Percentiles rank a stretch among this genome's conserved stretches.
Evolutionary conservation across 2,888 invertebrate species (phyloP).

Genomic region (Meliscaeva auricollis): DNA sequence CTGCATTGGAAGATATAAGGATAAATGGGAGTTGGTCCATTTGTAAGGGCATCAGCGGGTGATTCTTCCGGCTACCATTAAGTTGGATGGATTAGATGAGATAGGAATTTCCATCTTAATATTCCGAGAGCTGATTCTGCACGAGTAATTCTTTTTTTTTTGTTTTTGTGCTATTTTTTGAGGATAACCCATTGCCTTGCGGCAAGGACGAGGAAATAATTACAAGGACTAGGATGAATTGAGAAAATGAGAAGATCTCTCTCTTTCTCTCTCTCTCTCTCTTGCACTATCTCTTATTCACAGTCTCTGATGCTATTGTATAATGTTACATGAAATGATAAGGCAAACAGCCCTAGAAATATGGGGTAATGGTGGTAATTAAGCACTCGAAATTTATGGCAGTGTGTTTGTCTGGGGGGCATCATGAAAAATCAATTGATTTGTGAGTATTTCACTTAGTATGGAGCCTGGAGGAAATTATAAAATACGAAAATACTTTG

Average conservation of each 20-base stretch:
- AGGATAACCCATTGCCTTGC: constrained; percentile 16
- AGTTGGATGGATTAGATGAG: constrained; percentile 72
- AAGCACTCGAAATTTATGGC: constrained; percentile 61
- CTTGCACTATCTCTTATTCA: background rate
- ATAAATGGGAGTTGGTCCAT: constrained; percentile 68
- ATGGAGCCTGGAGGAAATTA: constrained; percentile 17
- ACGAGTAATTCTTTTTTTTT: constrained; percentile 16
- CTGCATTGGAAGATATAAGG: constrained; percentile 75
- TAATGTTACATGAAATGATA: constrained; percentile 55
- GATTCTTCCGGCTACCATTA: constrained; percentile 58
- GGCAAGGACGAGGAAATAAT: constrained; percentile 53
- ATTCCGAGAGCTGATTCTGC: constrained; percentile 57
- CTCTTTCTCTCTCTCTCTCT: background rate
- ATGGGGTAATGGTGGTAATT: constrained; percentile 62
- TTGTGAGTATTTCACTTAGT: constrained; percentile 43
- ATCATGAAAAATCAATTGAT: constrained; percentile 59
- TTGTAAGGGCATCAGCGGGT: constrained; percentile 34
- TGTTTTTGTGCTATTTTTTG: background rate
- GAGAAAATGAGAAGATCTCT: constrained; percentile 26
- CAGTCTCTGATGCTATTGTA: background rate
- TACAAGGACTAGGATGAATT: constrained; percentile 45
- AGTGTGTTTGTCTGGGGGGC: constrained; percentile 31
- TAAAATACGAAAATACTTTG: too few species aligned
- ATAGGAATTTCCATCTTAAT: constrained; percentile 70
- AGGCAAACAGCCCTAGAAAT: constrained; percentile 21